Conservation (phyloP, 2,888 invertebrate species). For the Zootermopsis nevadensis region DNA sequence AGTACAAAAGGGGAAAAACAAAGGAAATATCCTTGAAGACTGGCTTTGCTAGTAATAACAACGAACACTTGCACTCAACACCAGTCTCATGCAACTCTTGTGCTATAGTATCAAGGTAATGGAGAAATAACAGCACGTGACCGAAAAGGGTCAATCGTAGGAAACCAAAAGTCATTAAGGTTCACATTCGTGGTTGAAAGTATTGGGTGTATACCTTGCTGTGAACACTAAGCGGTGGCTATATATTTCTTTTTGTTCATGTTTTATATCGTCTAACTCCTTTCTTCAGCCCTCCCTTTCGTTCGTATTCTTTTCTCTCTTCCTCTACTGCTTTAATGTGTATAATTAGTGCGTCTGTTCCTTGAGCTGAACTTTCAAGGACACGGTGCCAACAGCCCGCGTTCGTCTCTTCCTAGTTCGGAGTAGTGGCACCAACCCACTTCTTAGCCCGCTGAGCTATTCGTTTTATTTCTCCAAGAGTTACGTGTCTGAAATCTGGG, state of each 20-base stretch:
- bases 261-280: neutral
- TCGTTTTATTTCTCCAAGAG: neutral
- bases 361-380: conserved; percentile 48
- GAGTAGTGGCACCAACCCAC: neutral
- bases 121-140: neutral
- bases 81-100: neutral
- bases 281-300: conserved; percentile 5
- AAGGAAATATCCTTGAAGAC: neutral
- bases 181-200: neutral
- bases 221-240: neutral
- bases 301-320: neutral
- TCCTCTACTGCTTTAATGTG: conserved; percentile 19
- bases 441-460: neutral
- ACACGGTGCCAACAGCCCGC: conserved; percentile 45
- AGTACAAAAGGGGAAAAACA: too few relatives aligned
- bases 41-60: neutral
- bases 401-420: neutral
- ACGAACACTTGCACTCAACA: neutral
- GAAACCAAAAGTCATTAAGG: neutral
- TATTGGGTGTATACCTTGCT: neutral
- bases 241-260: neutral
- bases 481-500: too few relatives aligned
- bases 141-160: neutral
- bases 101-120: neutral
- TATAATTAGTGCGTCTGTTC: conserved; percentile 42